A percentile compares a stretch with the other conserved stretches of the same genome.
phyloP scores from a whole-genome alignment of 2,113 vertebrate genomes.

The Sciurus niger region DNA sequence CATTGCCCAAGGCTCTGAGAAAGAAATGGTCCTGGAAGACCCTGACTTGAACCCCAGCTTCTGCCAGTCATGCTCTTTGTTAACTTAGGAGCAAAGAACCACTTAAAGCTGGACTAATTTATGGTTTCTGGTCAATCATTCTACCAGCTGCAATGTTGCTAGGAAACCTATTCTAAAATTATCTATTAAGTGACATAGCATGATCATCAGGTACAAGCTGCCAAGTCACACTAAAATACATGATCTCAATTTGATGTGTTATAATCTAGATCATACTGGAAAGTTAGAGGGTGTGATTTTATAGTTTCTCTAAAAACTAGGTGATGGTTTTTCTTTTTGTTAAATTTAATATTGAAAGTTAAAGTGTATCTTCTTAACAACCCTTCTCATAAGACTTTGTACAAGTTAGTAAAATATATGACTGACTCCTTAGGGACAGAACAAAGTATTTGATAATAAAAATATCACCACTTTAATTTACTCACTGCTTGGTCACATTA shows the following conservation, averaged over 20 bases:
- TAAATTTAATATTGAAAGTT: not conserved
- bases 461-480: not conserved
- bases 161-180: not conserved
- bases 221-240: not conserved
- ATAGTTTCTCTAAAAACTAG: not conserved
- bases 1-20: not conserved
- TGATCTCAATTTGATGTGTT: not conserved
- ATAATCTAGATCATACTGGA: not conserved
- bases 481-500: not conserved
- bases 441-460: not conserved
- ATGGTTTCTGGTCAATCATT: not conserved
- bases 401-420: not conserved
- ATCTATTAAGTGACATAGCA: not conserved
- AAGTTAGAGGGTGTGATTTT: not conserved
- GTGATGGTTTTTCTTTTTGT: not conserved
- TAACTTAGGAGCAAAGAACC: constrained; percentile 4
- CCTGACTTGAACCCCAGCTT: not conserved
- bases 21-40: not conserved
- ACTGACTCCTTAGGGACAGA: not conserved
- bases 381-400: not conserved
- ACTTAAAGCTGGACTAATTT: not conserved
- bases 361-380: not conserved
- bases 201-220: not conserved
- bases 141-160: not conserved
- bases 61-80: not conserved